These are phyloP conservation scores for Solea senegalensis DNA, from an alignment of 2,113 vertebrate species.

Conservation along the genomic window DNA sequence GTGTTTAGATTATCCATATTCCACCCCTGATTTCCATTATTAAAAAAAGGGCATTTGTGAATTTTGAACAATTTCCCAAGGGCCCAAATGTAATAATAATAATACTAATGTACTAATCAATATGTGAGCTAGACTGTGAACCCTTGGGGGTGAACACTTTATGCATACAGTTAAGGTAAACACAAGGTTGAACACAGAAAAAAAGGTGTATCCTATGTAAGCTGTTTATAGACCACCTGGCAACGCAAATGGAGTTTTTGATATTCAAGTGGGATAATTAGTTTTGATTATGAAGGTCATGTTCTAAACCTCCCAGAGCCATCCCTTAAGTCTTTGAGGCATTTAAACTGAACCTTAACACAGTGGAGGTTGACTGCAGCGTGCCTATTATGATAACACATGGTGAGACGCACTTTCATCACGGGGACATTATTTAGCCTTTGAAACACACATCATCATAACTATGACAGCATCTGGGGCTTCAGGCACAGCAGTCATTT, in stretches of 20 bases:
- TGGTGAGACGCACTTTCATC: slow-evolving; percentile 36
- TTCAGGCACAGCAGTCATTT: slow-evolving; percentile 35
- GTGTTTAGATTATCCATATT: slow-evolving; percentile 68
- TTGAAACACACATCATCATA: slow-evolving; percentile 50
- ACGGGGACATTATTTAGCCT: slow-evolving; percentile 28
- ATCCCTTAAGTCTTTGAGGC: background rate
- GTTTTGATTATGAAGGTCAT: slow-evolving; percentile 30
- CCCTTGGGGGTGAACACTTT: slow-evolving; percentile 43
- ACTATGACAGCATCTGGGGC: slow-evolving; percentile 21
- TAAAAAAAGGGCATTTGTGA: slow-evolving; percentile 39
- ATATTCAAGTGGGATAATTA: background rate
- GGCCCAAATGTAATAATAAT: slow-evolving; percentile 54
- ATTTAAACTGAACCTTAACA: slow-evolving; percentile 4
- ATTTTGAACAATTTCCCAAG: slow-evolving; percentile 55
- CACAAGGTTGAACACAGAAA: slow-evolving; percentile 70
- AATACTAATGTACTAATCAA: slow-evolving; percentile 76
- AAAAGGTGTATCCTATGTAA: slow-evolving; percentile 35
- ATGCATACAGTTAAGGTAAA: slow-evolving; percentile 39
- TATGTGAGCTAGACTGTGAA: slow-evolving; percentile 55
- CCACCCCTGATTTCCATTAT: slow-evolving; percentile 53
- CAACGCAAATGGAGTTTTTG: background rate
- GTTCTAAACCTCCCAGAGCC: background rate
- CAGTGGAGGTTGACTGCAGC: slow-evolving; percentile 16
- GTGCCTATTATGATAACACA: slow-evolving; percentile 28
- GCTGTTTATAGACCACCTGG: background rate